Conservation (phyloP, 2,888 invertebrate genomes). For the Drosophila affinis region DNA sequence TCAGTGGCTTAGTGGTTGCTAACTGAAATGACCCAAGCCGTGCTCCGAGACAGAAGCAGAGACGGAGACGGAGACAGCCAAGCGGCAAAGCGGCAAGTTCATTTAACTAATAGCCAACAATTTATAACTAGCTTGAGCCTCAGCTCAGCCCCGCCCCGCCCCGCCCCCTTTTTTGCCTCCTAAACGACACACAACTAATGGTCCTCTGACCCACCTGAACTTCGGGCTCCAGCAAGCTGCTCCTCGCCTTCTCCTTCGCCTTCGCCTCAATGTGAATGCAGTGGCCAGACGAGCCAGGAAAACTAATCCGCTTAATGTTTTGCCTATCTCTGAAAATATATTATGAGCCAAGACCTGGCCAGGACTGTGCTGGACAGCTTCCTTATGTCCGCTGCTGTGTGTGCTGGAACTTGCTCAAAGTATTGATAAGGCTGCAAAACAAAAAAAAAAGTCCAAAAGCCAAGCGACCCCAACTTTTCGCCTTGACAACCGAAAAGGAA, state of each 20-base stretch:
- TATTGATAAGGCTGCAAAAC: slow-evolving; percentile 29
- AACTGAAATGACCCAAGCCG: slow-evolving; percentile 47
- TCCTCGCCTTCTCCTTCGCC: background rate
- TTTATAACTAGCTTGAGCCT: slow-evolving; percentile 62
- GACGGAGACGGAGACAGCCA: too few species aligned
- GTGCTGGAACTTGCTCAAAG: slow-evolving; percentile 45
- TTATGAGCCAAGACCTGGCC: slow-evolving; percentile 25
- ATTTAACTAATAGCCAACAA: slow-evolving; percentile 79
- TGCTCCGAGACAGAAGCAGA: slow-evolving; percentile 26
- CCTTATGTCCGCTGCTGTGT: slow-evolving; percentile 19
- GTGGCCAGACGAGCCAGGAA: slow-evolving; percentile 26
- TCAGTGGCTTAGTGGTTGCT: slow-evolving; percentile 45
- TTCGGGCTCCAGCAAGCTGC: background rate
- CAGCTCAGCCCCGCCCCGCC: too few species aligned
- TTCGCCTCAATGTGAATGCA: background rate
- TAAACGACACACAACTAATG: slow-evolving; percentile 47
- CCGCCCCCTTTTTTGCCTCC: background rate
- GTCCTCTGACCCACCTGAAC: slow-evolving; percentile 41
- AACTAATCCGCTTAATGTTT: slow-evolving; percentile 77
- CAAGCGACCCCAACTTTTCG: slow-evolving; percentile 26
- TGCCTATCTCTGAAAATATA: slow-evolving; percentile 69
- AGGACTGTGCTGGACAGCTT: slow-evolving; percentile 24
- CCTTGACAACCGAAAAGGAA: slow-evolving; percentile 25
- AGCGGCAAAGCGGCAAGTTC: slow-evolving; percentile 59
- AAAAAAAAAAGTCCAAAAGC: slow-evolving; percentile 22